Evolutionary conservation across 2,113 vertebrate genomes (phyloP), one percentile per base, ranked within the genome.

Genomic region (Oncorhynchus keta): DNA sequence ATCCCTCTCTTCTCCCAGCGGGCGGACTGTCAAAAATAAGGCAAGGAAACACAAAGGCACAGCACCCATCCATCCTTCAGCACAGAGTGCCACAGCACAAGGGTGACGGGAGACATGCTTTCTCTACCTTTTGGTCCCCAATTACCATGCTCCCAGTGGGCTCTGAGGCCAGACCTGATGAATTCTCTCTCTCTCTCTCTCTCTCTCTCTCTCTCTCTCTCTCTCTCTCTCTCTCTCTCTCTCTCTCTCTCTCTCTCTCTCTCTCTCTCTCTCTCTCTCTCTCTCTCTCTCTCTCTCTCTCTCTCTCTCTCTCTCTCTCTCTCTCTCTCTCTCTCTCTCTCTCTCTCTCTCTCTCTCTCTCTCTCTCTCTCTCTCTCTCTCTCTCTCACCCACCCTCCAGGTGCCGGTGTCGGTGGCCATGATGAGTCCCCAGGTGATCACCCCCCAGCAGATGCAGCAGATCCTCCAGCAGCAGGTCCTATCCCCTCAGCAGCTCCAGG

Each of bases 401-500:
- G 30, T 73, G 32, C 26, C 70, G 16, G 22, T 59, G 70, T 49
- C 39, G 35, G 69, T 71, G 48, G 35, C 69, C 39, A 49, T 71
- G 69, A 45, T 66, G 64, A 66, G 64, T 39, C 68, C 32, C 32
- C 68, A 59, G 51, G 26, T 32, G 94, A 98, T 98, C 92, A 98
- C 98, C 83, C 97, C 97, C 81, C 96, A 99, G 92, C 98, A 99
- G 92, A 99, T 98, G 97, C 97, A 99, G 94, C 97, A 98, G 90
- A 97, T 99, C 88, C 97, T 99, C 78, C 98, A 99, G 92, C 97
- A 99, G 95, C 97, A 99, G 93, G 97, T 99, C 74, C 94, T 99
- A 64, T 98, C 97, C 86, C 98, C 98, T 0, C 98, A 99, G 92
- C 98, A 99, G 92, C 97, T 99, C 83, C 98, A 99, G 90, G 97